Percentiles rank a stretch among this genome's conserved stretches.
Conservation (phyloP, 2,888 invertebrate genomes). For the Panopea generosa region DNA sequence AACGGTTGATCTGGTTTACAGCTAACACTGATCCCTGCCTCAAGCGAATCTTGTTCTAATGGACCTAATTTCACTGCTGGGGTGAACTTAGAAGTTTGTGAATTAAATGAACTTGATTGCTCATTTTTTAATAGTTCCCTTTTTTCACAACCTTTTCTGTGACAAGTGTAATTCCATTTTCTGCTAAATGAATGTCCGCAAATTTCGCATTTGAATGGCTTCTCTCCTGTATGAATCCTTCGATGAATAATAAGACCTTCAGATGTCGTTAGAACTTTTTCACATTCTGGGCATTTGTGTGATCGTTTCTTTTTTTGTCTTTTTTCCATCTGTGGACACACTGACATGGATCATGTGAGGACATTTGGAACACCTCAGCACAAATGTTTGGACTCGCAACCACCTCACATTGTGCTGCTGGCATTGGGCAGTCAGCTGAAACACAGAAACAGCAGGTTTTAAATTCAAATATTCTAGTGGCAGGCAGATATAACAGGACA, state of each 20-base stretch:
- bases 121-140: slow-evolving; percentile 20
- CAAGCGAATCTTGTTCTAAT: too few relatives aligned
- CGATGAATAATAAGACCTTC: slow-evolving; percentile 52
- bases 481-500: too few relatives aligned
- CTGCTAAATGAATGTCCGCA: slow-evolving; percentile 54
- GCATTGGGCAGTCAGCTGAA: slow-evolving; percentile 2
- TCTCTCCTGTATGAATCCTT: slow-evolving; percentile 53
- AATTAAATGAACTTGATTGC: neutral
- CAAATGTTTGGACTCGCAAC: neutral
- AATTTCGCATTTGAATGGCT: slow-evolving; percentile 51
- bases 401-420: slow-evolving; percentile 8
- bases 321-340: slow-evolving; percentile 57
- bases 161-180: slow-evolving; percentile 59
- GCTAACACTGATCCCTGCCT: too few relatives aligned
- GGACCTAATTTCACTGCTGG: too few relatives aligned
- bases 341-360: slow-evolving; percentile 22
- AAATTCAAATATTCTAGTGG: too few relatives aligned
- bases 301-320: slow-evolving; percentile 53
- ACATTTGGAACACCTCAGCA: slow-evolving; percentile 19
- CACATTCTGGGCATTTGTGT: slow-evolving; percentile 56
- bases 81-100: neutral
- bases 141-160: slow-evolving; percentile 48
- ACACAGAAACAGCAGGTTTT: too few relatives aligned
- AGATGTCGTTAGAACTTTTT: slow-evolving; percentile 51
- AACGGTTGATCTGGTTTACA: too few relatives aligned